Evolutionary conservation across 1,140 invertebrate genomes (phyloP).

Genomic region (Polyergus mexicanus): DNA sequence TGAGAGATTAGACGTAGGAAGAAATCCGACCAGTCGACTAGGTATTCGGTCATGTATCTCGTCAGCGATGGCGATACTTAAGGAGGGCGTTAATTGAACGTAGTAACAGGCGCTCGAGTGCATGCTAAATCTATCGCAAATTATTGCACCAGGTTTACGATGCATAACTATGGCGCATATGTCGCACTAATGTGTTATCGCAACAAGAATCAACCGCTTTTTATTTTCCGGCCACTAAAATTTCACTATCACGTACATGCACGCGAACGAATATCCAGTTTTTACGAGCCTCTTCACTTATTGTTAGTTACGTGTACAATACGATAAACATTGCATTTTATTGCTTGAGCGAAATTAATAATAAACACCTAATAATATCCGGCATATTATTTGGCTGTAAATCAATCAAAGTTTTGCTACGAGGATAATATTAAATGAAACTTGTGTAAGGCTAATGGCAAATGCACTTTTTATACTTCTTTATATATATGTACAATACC

Average conservation of each 20-base stretch:
- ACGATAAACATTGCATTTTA: slow-evolving; percentile 44
- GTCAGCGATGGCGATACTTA: slow-evolving; percentile 28
- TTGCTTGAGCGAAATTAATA: slow-evolving; percentile 24
- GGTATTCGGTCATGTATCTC: slow-evolving; percentile 36
- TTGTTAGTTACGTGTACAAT: background rate
- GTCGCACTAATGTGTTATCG: slow-evolving; percentile 37
- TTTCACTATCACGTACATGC: slow-evolving; percentile 8
- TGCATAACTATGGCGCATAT: slow-evolving; percentile 34
- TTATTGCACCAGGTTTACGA: slow-evolving; percentile 66
- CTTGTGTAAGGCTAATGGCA: too few species aligned
- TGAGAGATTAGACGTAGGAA: slow-evolving; percentile 49
- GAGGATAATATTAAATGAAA: background rate
- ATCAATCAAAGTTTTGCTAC: background rate
- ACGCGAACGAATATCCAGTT: background rate
- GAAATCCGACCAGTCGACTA: slow-evolving; percentile 22
- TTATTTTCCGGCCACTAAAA: slow-evolving; percentile 26
- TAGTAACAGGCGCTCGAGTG: slow-evolving; percentile 18
- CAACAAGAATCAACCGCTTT: slow-evolving; percentile 42
- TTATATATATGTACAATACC: background rate
- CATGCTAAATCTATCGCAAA: slow-evolving; percentile 68
- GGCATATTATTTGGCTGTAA: background rate
- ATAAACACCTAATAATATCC: slow-evolving; percentile 61
- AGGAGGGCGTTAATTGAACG: slow-evolving; percentile 60
- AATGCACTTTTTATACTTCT: background rate
- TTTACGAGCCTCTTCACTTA: slow-evolving; percentile 53